Evolutionary conservation across 2,113 vertebrate species (phyloP).

Genomic region (Shinisaurus crocodilurus): DNA sequence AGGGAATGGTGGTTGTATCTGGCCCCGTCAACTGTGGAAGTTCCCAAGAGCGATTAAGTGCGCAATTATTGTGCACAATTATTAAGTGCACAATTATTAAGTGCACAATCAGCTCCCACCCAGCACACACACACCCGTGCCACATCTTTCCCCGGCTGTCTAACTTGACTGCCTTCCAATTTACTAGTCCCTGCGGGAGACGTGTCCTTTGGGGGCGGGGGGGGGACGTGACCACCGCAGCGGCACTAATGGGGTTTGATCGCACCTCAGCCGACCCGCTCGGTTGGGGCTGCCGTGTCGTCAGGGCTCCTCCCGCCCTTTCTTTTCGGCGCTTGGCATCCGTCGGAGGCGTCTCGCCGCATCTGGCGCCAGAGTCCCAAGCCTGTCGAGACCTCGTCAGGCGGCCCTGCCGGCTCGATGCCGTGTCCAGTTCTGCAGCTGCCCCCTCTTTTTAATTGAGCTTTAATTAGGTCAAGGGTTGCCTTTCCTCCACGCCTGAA

Average conservation of each 20-base stretch:
- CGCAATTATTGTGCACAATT: no score
- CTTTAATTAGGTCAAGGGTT: not conserved
- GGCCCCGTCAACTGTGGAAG: slow-evolving; percentile 79
- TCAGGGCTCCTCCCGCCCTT: not conserved
- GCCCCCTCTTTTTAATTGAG: not conserved
- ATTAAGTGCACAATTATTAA: no score
- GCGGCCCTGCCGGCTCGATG: slow-evolving; percentile 23
- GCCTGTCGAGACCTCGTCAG: not conserved
- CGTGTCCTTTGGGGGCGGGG: slow-evolving; percentile 64
- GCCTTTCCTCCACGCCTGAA: not conserved
- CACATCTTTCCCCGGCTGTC: slow-evolving; percentile 56
- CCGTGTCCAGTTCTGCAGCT: not conserved
- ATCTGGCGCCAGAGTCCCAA: slow-evolving; percentile 79
- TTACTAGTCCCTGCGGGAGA: slow-evolving; percentile 80
- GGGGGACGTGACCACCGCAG: slow-evolving; percentile 82
- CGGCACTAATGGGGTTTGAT: slow-evolving; percentile 90
- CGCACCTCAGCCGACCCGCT: slow-evolving; percentile 76
- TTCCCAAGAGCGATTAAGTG: slow-evolving; percentile 76
- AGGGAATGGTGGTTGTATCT: slow-evolving; percentile 48
- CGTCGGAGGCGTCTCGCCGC: slow-evolving; percentile 66
- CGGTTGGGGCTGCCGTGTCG: slow-evolving; percentile 80
- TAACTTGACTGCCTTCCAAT: slow-evolving; percentile 57
- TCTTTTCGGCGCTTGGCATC: slow-evolving; percentile 63
- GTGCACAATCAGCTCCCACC: slow-evolving; percentile 72
- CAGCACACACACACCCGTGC: slow-evolving; percentile 75